Percentiles rank a stretch among this genome's conserved stretches.
Evolutionary conservation across 2,888 invertebrate genomes (phyloP).

Genomic region (Drosophila monieri): DNA sequence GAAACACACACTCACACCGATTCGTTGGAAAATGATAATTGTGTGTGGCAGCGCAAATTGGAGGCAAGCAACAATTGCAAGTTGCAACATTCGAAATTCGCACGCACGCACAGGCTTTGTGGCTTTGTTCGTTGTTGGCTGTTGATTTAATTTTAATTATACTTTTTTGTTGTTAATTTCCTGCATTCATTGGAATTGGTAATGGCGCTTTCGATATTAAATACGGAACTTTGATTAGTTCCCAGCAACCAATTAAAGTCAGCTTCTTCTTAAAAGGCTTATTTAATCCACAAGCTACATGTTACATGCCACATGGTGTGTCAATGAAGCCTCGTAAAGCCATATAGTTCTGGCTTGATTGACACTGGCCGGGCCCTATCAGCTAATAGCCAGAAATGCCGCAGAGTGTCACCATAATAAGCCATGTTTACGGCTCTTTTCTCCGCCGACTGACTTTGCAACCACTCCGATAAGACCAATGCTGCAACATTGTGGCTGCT

Average conservation of each 20-base stretch:
- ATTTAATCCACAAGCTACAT: background rate
- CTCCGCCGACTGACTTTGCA: slow-evolving; percentile 14
- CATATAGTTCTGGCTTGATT: slow-evolving; percentile 7
- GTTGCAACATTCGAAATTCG: slow-evolving; percentile 50
- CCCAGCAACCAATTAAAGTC: background rate
- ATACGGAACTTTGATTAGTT: slow-evolving; percentile 18
- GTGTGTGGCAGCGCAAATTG: slow-evolving; percentile 16
- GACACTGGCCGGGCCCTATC: slow-evolving; percentile 24
- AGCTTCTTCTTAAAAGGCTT: background rate
- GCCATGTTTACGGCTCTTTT: slow-evolving; percentile 32
- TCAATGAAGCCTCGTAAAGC: background rate
- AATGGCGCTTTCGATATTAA: slow-evolving; percentile 27
- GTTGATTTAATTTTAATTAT: slow-evolving; percentile 66
- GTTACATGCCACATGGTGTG: background rate
- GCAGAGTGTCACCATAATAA: slow-evolving; percentile 33
- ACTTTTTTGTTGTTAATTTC: slow-evolving; percentile 56
- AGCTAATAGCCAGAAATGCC: slow-evolving; percentile 21
- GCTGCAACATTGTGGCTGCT: slow-evolving; percentile 33
- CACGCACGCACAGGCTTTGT: slow-evolving; percentile 38
- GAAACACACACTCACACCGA: slow-evolving; percentile 19
- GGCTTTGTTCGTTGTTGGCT: slow-evolving; percentile 29
- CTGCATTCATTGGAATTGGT: slow-evolving; percentile 50
- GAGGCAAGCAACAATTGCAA: slow-evolving; percentile 54
- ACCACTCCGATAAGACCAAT: slow-evolving; percentile 22
- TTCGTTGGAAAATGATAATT: slow-evolving; percentile 48